These are phyloP conservation scores for Zelostemma sp. DNA, from an alignment of 1,140 invertebrate genomes.

Conservation along the genomic window DNA sequence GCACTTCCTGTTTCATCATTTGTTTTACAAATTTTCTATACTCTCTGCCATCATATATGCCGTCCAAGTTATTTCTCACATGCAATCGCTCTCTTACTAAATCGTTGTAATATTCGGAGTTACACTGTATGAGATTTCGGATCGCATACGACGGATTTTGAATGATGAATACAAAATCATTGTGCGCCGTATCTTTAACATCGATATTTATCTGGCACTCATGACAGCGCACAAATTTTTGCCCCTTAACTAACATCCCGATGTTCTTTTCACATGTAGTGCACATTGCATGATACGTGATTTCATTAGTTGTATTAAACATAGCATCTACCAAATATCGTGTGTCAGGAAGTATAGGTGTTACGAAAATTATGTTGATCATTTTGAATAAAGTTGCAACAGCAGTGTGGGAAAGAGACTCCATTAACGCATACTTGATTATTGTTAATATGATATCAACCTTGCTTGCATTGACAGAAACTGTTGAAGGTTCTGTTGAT, in stretches of 20 bases:
- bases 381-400: conserved; percentile 16
- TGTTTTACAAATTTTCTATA: conserved; percentile 15
- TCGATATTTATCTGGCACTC: conserved; percentile 16
- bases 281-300: conserved; percentile 33
- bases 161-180: conserved; percentile 32
- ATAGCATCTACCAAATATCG: conserved; percentile 31
- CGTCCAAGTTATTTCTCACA: conserved; percentile 5
- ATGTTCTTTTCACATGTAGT: conserved; percentile 4
- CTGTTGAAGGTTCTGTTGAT: neutral
- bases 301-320: conserved; percentile 19
- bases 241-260: neutral
- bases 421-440: conserved; percentile 5
- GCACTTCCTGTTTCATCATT: conserved; percentile 4
- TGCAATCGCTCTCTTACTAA: conserved; percentile 9
- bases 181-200: conserved; percentile 15
- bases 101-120: conserved; percentile 9
- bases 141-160: conserved; percentile 18
- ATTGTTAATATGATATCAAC: conserved; percentile 16
- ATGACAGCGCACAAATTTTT: conserved; percentile 15
- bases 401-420: conserved; percentile 8
- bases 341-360: conserved; percentile 21
- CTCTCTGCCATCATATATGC: conserved; percentile 16
- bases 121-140: conserved; percentile 13
- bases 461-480: conserved; percentile 6
- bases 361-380: conserved; percentile 25